Percentiles rank a stretch among this genome's conserved stretches.
phyloP scores from a whole-genome alignment of 2,113 vertebrate species.

The Epinephelus cyanopodus region DNA sequence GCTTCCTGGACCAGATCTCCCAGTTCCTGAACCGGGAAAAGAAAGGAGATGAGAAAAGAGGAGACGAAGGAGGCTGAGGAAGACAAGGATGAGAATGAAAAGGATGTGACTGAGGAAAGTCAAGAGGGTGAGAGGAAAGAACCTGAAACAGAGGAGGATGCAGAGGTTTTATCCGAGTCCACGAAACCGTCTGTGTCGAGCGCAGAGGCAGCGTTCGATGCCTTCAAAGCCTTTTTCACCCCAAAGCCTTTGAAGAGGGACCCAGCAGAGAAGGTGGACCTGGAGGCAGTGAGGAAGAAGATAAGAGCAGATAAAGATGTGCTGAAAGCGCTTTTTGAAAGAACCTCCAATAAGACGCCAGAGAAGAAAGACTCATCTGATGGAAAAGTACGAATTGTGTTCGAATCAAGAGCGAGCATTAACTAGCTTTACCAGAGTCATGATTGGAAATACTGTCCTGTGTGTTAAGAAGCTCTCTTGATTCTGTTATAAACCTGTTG shows the following conservation, averaged over 20 bases:
- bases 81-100: conserved; percentile 13
- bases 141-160: conserved; percentile 32
- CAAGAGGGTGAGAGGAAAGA: conserved; percentile 59
- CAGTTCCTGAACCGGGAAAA: conserved; percentile 89
- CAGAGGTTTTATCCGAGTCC: conserved; percentile 13
- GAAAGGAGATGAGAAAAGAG: conserved; percentile 74
- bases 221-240: conserved; percentile 94
- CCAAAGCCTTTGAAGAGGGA: conserved; percentile 88
- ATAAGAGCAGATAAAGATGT: conserved; percentile 90
- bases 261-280: conserved; percentile 85
- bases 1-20: conserved; percentile 91
- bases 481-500: conserved; percentile 1
- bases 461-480: background rate
- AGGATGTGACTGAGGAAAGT: conserved; percentile 72
- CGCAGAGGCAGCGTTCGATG: conserved; percentile 91
- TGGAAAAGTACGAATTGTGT: conserved; percentile 73
- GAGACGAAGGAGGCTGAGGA: conserved; percentile 7
- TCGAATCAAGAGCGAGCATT: background rate
- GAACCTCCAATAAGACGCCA: conserved; percentile 77
- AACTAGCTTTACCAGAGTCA: background rate
- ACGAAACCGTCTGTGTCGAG: conserved; percentile 62
- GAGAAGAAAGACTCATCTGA: conserved; percentile 67
- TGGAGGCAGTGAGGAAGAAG: conserved; percentile 89
- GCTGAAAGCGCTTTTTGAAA: conserved; percentile 90
- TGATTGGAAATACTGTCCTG: background rate